Evolutionary conservation across 2,797 vertebrate species (phyloP).

Genomic region (Aldrovandia affinis): DNA sequence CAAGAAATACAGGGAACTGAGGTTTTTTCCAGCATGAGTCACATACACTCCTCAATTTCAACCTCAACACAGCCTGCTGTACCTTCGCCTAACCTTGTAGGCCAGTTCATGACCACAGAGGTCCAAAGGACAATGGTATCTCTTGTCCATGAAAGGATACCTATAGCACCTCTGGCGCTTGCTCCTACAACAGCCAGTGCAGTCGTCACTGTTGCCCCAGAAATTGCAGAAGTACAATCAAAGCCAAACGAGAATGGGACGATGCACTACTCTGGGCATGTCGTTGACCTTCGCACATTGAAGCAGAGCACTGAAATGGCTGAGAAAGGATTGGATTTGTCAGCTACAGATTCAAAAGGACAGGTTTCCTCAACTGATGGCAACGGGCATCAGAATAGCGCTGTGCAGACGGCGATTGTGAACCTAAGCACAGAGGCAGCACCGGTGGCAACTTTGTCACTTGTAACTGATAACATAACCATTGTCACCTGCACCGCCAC

Average conservation of each 20-base stretch:
- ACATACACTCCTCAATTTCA: conserved; percentile 79
- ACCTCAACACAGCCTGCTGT: conserved; percentile 72
- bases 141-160: conserved; percentile 76
- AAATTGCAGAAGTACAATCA: conserved; percentile 69
- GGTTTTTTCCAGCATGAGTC: conserved; percentile 79
- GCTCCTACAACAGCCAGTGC: conserved; percentile 66
- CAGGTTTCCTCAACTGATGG: conserved; percentile 74
- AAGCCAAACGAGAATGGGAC: conserved; percentile 83
- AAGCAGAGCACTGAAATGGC: conserved; percentile 80
- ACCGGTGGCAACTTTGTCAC: conserved; percentile 74
- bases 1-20: conserved; percentile 79
- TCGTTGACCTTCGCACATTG: conserved; percentile 90
- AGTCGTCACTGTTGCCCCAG: conserved; percentile 73
- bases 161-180: conserved; percentile 66
- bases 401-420: conserved; percentile 89
- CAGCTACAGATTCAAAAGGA: conserved; percentile 79
- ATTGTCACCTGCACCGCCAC: conserved; percentile 84
- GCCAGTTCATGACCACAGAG: conserved; percentile 81
- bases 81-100: conserved; percentile 71
- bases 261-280: conserved; percentile 79
- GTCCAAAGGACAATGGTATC: conserved; percentile 81
- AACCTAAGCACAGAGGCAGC: conserved; percentile 87
- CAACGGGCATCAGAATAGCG: conserved; percentile 81
- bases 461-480: conserved; percentile 80
- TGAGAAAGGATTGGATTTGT: conserved; percentile 89